Evolutionary conservation across 37 sponge, comb jelly and placozoan genomes (phyloP), one percentile per base, ranked within the genome.

Genomic region (Petrosia ficiformis): DNA sequence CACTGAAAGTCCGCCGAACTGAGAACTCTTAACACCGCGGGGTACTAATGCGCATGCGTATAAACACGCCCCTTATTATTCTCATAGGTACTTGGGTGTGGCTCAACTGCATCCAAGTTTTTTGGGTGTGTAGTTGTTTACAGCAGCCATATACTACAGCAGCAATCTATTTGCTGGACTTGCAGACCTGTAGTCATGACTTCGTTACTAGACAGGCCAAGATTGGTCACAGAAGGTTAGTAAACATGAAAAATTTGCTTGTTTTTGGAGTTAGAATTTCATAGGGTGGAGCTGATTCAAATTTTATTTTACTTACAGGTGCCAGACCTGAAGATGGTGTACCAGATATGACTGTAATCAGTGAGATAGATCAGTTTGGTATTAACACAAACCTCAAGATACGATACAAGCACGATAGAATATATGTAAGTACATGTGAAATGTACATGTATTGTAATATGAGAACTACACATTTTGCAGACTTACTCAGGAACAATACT

Each of bases 291-390:
- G 65, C 71, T 70, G 29, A 39, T 70, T 52, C 33, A 43, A 0
- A 41, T 32, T n/a, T n/a, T n/a, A n/a, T n/a, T n/a, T 33, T 34
- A 56, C 59, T 14, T 80, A 72, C 72, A 89, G 93, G 96, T 44
- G 96, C 96, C n/a, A 75, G 57, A 57, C 96, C 96, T 16, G 44
- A 71, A 36, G 96, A 95, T 77, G 96, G 96, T 14, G 96, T 95
- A 0, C 96, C 93, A 3, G 96, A 95, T 78, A 95, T 95, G 96
- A 95, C 96, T 3, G 83, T 91, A 35, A 88, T 95, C 80, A 92
- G 92, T 44, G 96, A 95, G 16, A 91, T 95, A 25, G 96, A 95
- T 59, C 92, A 89, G 40, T 78, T 65, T 56, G 96, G 96, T 57
- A 95, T 95, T 76, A 95, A 95, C 66, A 85, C 82, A 2, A 95